Evolutionary conservation across 2,888 invertebrate species (phyloP).

Genomic region (Pelosia muscerda): DNA sequence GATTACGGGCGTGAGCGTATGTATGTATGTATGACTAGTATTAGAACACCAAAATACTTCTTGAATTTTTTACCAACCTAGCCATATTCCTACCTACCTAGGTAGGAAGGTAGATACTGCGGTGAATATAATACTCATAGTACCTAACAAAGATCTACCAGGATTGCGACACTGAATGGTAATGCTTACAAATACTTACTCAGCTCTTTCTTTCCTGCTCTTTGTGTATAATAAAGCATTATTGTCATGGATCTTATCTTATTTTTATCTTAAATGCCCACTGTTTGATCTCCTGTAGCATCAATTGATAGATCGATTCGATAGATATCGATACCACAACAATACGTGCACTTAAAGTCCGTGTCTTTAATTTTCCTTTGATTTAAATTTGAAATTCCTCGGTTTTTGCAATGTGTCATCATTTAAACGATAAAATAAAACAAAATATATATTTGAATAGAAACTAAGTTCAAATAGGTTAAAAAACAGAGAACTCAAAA

Average conservation of each 20-base stretch:
- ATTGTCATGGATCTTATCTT: constrained; percentile 3
- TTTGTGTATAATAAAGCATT: not conserved
- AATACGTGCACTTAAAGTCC: not conserved
- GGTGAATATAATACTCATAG: too few species aligned
- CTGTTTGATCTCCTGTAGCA: not conserved
- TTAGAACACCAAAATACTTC: too few species aligned
- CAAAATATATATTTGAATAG: not conserved
- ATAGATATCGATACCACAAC: not conserved
- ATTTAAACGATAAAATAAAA: too few species aligned
- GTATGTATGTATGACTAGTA: too few species aligned
- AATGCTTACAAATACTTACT: constrained; percentile 1
- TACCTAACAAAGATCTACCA: not conserved
- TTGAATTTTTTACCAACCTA: too few species aligned
- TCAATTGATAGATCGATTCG: not conserved
- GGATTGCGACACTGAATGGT: not conserved
- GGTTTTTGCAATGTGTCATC: too few species aligned
- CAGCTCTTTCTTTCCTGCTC: not conserved
- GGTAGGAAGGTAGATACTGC: too few species aligned
- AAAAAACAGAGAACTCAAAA: not conserved
- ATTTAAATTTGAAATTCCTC: not conserved
- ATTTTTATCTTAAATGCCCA: not conserved
- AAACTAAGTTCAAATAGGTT: not conserved
- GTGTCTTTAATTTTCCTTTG: not conserved
- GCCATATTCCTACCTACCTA: too few species aligned
- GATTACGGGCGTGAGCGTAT: too few species aligned